phyloP scores from a whole-genome alignment of 2,797 vertebrate species.

The Eulemur rubriventer region DNA sequence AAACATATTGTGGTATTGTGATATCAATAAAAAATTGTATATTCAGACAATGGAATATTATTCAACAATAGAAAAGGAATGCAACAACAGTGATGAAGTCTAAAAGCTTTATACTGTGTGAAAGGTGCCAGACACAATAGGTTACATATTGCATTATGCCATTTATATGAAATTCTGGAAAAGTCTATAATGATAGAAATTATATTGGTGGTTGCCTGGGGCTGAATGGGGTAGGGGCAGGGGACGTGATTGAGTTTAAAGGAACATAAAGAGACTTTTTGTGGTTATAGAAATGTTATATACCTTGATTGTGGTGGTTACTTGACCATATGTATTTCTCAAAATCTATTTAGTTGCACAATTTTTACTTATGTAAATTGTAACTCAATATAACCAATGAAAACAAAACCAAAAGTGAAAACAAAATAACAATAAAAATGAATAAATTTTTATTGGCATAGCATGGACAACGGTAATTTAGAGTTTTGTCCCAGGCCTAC shows the following conservation, averaged over 20 bases:
- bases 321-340: neutral
- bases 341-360: neutral
- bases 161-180: neutral
- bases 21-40: neutral
- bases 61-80: neutral
- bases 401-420: neutral
- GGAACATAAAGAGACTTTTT: neutral
- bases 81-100: neutral
- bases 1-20: neutral
- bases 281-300: neutral
- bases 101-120: neutral
- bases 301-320: neutral
- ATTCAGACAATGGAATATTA: neutral
- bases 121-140: neutral
- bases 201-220: neutral
- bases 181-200: neutral
- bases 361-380: neutral
- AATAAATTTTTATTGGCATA: neutral
- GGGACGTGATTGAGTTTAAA: neutral
- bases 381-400: too few species aligned
- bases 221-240: neutral
- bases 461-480: neutral
- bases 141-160: neutral
- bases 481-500: neutral
- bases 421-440: neutral